Conservation (phyloP, 2,113 vertebrate genomes). For the Mobula birostris region DNA sequence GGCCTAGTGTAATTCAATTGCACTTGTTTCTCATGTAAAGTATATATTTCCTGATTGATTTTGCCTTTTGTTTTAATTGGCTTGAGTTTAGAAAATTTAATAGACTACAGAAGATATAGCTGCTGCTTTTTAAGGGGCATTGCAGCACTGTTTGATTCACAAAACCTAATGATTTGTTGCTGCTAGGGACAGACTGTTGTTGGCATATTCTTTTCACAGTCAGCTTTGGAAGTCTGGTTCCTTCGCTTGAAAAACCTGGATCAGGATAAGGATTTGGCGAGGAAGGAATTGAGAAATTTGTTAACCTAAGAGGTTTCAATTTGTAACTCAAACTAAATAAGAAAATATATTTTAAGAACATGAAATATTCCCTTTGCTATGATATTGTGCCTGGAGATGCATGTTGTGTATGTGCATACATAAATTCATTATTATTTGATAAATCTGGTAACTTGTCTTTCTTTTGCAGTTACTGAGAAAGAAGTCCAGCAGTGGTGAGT, state of each 20-base stretch:
- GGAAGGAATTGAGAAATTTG: no score
- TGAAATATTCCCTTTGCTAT: not conserved
- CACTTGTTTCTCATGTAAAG: not conserved
- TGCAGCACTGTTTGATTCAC: not conserved
- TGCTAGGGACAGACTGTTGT: not conserved
- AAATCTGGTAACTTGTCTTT: constrained; percentile 47
- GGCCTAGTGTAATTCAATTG: not conserved
- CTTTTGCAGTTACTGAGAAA: constrained; percentile 83
- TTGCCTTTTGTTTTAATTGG: not conserved
- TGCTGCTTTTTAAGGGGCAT: not conserved
- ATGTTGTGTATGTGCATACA: no score
- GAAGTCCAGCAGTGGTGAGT: constrained; percentile 96
- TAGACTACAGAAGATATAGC: no score
- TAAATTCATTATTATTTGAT: not conserved
- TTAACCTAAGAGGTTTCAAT: no score
- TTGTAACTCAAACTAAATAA: no score
- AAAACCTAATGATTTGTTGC: not conserved
- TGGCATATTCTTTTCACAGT: not conserved
- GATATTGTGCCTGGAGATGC: not conserved
- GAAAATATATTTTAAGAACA: not conserved
- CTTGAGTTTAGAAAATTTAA: not conserved
- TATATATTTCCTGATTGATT: not conserved
- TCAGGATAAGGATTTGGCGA: no score
- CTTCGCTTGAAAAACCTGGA: no score
- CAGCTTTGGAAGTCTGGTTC: no score